phyloP scores from a whole-genome alignment of 2,888 invertebrate genomes.

The Leucophenga montana region DNA sequence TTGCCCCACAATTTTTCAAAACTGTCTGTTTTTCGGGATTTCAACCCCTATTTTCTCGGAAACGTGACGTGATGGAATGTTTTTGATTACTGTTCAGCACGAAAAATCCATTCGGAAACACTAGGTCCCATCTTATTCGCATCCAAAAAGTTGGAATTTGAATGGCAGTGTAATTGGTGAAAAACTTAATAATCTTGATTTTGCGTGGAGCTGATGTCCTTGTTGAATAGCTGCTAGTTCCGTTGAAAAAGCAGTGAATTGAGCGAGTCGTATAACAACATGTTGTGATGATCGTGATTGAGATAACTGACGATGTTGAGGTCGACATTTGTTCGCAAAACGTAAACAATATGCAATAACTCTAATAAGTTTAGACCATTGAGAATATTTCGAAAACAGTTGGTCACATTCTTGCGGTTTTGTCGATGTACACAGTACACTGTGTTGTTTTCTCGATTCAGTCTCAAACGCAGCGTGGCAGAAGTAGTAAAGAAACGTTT shows the following conservation, averaged over 20 bases:
- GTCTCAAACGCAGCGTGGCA: no score
- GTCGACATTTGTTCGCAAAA: constrained; percentile 15
- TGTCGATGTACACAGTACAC: no score
- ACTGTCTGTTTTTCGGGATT: no score
- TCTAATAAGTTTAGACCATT: constrained; percentile 10
- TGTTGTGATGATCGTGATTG: background rate
- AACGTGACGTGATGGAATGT: no score
- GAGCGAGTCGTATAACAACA: background rate
- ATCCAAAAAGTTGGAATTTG: no score
- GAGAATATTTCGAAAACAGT: constrained; percentile 27
- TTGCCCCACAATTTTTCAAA: no score
- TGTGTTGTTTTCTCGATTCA: no score
- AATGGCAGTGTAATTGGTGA: background rate
- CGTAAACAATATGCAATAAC: constrained; percentile 26
- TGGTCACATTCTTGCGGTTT: background rate
- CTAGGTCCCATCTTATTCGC: no score
- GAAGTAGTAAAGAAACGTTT: no score
- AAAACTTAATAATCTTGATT: background rate
- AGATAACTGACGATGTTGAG: background rate
- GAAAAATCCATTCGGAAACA: no score
- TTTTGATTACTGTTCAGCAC: no score
- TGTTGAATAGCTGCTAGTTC: background rate
- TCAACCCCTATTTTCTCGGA: no score
- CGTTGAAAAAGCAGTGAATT: background rate
- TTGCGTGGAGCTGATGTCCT: background rate